Evolutionary conservation across 1,140 invertebrate genomes (phyloP).

Genomic region (Camponotus vicinus): DNA sequence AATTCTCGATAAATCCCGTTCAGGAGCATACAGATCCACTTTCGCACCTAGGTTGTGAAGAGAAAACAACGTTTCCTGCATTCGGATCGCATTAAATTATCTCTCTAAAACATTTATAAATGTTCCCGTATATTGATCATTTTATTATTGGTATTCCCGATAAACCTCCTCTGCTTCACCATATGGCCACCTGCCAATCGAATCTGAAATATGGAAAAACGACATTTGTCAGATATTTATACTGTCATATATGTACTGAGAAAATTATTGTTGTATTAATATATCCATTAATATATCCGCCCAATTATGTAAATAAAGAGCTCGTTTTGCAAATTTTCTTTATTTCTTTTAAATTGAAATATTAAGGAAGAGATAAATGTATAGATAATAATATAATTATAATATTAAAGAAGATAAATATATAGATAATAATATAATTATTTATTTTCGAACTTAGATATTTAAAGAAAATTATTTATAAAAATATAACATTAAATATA

Average conservation of each 20-base stretch:
- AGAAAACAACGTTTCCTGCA: neutral
- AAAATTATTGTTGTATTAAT: neutral
- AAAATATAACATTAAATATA: no score
- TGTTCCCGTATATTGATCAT: constrained; percentile 84
- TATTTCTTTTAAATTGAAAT: constrained; percentile 2
- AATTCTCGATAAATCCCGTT: neutral
- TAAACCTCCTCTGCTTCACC: constrained; percentile 83
- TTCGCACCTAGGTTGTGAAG: neutral
- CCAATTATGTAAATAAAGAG: no score
- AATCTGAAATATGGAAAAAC: constrained; percentile 72
- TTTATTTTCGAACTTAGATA: no score
- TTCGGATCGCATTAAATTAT: constrained; percentile 13
- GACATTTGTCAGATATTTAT: constrained; percentile 1
- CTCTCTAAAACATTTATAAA: constrained; percentile 65
- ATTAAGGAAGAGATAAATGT: neutral
- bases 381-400: neutral
- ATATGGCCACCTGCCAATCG: constrained; percentile 80
- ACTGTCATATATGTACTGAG: neutral
- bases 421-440: neutral
- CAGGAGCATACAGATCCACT: constrained; percentile 18
- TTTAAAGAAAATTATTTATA: no score
- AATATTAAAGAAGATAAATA: neutral
- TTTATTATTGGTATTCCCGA: constrained; percentile 83
- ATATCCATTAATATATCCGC: no score
- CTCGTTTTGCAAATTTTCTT: neutral